Conservation (phyloP, 2,888 invertebrate species). For the Apodemia hepburni region DNA sequence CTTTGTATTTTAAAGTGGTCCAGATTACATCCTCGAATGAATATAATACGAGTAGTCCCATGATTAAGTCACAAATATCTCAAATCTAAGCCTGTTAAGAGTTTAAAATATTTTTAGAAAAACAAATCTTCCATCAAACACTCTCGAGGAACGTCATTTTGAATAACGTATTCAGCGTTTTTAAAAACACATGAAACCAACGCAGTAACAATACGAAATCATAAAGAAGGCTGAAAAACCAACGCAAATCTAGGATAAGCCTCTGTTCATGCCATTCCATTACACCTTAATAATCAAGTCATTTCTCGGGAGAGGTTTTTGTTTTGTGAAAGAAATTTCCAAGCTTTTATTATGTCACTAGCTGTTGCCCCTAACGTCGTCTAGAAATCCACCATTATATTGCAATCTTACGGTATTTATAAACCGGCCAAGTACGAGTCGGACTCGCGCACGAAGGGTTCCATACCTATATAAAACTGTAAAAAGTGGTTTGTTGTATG, state of each 20-base stretch:
- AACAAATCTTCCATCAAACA: background rate
- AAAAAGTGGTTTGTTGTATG: too few species aligned
- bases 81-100: too few species aligned
- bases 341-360: background rate
- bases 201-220: constrained; percentile 2
- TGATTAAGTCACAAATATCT: too few species aligned
- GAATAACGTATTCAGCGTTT: background rate
- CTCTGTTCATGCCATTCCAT: constrained; percentile 7
- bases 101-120: background rate
- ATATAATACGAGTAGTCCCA: too few species aligned
- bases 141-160: background rate
- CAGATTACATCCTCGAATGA: too few species aligned
- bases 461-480: too few species aligned
- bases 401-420: too few species aligned
- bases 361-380: background rate
- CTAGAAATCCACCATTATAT: background rate
- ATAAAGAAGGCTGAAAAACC: background rate
- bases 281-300: constrained; percentile 10
- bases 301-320: constrained; percentile 8
- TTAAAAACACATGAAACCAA: background rate
- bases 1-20: too few species aligned
- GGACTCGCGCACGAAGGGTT: too few species aligned
- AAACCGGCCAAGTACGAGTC: too few species aligned
- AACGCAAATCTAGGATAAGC: constrained; percentile 9
- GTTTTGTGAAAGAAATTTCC: constrained; percentile 6